Evolutionary conservation across 2,797 vertebrate genomes (phyloP).

Genomic region (Myripristis murdjan): DNA sequence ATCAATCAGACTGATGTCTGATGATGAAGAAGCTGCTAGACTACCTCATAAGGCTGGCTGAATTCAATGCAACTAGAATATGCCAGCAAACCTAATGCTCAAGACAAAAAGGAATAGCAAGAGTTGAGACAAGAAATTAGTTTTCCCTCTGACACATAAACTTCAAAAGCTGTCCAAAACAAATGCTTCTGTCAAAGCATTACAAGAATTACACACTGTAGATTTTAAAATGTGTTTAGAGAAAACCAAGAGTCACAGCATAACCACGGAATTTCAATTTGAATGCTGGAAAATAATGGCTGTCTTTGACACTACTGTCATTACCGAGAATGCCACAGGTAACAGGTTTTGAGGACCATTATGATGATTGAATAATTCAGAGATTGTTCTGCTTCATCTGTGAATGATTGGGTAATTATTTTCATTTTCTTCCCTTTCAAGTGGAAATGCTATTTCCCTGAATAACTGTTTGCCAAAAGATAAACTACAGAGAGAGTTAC

Average conservation of each 20-base stretch:
- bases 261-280: conserved; percentile 51
- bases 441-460: conserved; percentile 11
- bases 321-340: conserved; percentile 58
- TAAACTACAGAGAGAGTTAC: background rate
- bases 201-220: conserved; percentile 35
- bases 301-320: conserved; percentile 31
- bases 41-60: conserved; percentile 27
- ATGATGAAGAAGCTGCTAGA: conserved; percentile 34
- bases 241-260: conserved; percentile 23
- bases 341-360: conserved; percentile 51
- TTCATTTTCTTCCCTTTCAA: conserved; percentile 15
- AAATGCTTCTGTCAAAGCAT: conserved; percentile 3
- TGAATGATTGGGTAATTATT: conserved; percentile 26
- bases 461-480: conserved; percentile 19
- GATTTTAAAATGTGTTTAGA: conserved; percentile 39
- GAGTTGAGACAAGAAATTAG: background rate
- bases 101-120: conserved; percentile 16
- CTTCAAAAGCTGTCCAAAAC: conserved; percentile 23
- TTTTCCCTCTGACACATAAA: conserved; percentile 27
- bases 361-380: conserved; percentile 54
- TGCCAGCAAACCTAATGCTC: conserved; percentile 1
- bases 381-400: conserved; percentile 43
- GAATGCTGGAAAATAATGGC: conserved; percentile 43
- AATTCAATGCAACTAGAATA: conserved; percentile 40
- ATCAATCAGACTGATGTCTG: conserved; percentile 49